Percentiles rank a stretch among this genome's conserved stretches.
phyloP scores from a whole-genome alignment of 2,113 vertebrate species.

The Bothrops jararaca region DNA sequence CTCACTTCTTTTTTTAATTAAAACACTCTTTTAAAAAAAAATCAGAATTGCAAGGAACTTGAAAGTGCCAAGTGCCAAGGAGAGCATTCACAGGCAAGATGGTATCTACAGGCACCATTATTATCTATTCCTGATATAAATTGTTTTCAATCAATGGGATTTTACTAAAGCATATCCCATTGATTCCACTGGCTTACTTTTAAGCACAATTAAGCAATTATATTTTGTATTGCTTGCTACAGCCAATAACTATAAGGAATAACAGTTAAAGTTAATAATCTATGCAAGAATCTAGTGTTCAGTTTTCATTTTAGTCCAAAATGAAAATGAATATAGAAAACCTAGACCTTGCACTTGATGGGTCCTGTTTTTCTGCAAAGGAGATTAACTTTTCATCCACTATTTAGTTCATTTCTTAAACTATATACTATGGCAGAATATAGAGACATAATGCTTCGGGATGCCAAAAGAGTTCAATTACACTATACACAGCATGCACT shows the following conservation, averaged over 20 bases:
- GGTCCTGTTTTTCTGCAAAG: slow-evolving; percentile 39
- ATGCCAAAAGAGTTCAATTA: slow-evolving; percentile 62
- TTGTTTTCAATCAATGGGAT: neutral
- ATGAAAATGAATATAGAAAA: slow-evolving; percentile 46
- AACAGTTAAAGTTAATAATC: slow-evolving; percentile 30
- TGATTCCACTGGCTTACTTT: neutral
- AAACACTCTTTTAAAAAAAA: neutral
- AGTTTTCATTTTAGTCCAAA: slow-evolving; percentile 34
- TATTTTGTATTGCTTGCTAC: slow-evolving; percentile 14
- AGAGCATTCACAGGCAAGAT: neutral
- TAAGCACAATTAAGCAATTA: neutral
- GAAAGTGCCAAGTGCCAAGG: neutral
- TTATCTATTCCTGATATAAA: neutral
- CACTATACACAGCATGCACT: slow-evolving; percentile 64
- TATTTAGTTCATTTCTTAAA: slow-evolving; percentile 53
- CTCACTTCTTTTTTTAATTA: neutral
- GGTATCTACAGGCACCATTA: neutral
- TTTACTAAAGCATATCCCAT: neutral
- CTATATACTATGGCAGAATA: slow-evolving; percentile 47
- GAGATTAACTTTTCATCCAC: slow-evolving; percentile 31
- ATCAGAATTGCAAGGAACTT: neutral
- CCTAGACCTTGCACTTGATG: slow-evolving; percentile 48
- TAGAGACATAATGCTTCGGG: slow-evolving; percentile 57
- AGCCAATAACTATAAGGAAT: neutral
- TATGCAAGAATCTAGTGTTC: neutral